A percentile compares a stretch with the other conserved stretches of the same genome.
Evolutionary conservation across 2,888 invertebrate genomes (phyloP).

Genomic region (Scaptomyza flava): DNA sequence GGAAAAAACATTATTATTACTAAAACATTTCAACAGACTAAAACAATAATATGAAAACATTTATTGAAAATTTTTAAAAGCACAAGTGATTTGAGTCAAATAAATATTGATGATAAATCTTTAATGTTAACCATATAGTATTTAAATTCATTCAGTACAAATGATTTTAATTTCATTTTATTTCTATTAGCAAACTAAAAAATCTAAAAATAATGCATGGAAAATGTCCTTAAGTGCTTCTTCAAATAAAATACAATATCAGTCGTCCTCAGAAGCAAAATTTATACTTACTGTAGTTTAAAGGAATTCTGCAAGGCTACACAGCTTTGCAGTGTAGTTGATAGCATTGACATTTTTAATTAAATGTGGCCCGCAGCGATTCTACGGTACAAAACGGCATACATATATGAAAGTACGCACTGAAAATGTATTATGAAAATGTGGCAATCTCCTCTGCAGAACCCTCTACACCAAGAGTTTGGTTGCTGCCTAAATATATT

Average conservation of each 20-base stretch:
- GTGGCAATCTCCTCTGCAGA: slow-evolving; percentile 8
- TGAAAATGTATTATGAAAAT: slow-evolving; percentile 57
- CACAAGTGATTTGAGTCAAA: neutral
- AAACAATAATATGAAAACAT: neutral
- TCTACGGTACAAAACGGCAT: slow-evolving; percentile 7
- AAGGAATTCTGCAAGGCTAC: slow-evolving; percentile 21
- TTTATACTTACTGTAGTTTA: slow-evolving; percentile 29
- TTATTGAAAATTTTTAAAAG: neutral
- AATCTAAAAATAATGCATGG: neutral
- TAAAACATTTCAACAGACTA: neutral
- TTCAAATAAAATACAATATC: slow-evolving; percentile 26
- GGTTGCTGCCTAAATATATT: slow-evolving; percentile 50
- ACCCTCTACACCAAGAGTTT: slow-evolving; percentile 3
- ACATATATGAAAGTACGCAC: slow-evolving; percentile 2
- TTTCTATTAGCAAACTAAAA: neutral
- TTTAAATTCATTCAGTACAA: slow-evolving; percentile 1
- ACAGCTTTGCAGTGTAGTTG: slow-evolving; percentile 25
- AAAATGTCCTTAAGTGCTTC: slow-evolving; percentile 12
- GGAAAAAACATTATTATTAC: neutral
- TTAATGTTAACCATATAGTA: neutral
- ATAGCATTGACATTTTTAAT: slow-evolving; percentile 63
- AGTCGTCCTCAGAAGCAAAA: slow-evolving; percentile 14
- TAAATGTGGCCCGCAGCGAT: slow-evolving; percentile 67
- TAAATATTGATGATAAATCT: neutral
- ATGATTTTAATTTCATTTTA: neutral